Conservation (phyloP, 2,888 invertebrate species). For the Timema cristinae region DNA sequence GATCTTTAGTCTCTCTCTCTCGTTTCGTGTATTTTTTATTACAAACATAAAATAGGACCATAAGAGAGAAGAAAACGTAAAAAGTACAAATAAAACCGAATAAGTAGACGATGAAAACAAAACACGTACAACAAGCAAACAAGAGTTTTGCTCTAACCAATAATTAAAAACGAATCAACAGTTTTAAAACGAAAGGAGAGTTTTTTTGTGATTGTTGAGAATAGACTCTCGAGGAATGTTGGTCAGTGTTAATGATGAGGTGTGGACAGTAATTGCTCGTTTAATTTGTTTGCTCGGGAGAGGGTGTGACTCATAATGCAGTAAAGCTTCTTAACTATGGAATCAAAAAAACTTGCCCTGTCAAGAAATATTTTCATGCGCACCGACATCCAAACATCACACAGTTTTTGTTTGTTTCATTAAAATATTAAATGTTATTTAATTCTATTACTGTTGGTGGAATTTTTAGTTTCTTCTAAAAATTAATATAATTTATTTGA, state of each 20-base stretch:
- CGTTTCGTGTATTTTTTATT: slow-evolving; percentile 8
- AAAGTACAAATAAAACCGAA: slow-evolving; percentile 9
- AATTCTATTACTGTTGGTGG: not conserved
- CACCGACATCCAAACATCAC: too few relatives aligned
- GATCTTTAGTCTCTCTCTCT: not conserved
- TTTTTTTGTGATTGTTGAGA: not conserved
- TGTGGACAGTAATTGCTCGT: slow-evolving; percentile 6
- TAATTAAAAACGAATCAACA: slow-evolving; percentile 27
- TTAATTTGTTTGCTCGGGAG: not conserved
- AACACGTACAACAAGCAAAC: slow-evolving; percentile 9
- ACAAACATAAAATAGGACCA: slow-evolving; percentile 5
- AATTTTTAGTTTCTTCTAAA: not conserved
- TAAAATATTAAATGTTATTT: not conserved
- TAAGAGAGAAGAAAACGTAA: slow-evolving; percentile 7
- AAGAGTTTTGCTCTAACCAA: slow-evolving; percentile 22
- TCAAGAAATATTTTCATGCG: not conserved
- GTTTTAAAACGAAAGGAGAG: not conserved
- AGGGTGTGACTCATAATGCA: too few relatives aligned
- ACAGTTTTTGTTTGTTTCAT: too few relatives aligned
- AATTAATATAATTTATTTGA: not conserved
- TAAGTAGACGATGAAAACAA: slow-evolving; percentile 15
- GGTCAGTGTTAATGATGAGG: not conserved
- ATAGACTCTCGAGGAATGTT: not conserved
- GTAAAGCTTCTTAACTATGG: too few relatives aligned
- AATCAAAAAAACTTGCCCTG: not conserved